These are phyloP conservation scores for Xerus rutilus DNA, from an alignment of 2,797 vertebrate genomes.

Conservation along the genomic window DNA sequence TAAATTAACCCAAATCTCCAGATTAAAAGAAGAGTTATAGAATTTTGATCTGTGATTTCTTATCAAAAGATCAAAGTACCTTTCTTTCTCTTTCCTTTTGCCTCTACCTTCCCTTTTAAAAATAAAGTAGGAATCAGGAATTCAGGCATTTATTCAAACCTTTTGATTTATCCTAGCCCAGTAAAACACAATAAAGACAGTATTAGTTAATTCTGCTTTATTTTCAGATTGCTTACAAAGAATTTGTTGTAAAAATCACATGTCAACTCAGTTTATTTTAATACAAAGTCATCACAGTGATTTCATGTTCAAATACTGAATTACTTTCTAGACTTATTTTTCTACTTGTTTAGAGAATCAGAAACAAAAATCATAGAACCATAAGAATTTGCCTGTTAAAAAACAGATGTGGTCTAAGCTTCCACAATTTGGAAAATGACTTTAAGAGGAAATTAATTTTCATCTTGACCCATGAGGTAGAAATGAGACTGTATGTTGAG, in stretches of 20 bases:
- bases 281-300: neutral
- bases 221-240: neutral
- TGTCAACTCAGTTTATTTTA: neutral
- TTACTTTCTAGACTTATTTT: constrained; percentile 21
- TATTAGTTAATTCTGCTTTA: neutral
- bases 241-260: neutral
- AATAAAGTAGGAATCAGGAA: neutral
- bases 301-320: neutral
- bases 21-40: neutral
- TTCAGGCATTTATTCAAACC: neutral
- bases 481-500: neutral
- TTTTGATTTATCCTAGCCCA: neutral
- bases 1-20: neutral
- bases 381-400: constrained; percentile 19
- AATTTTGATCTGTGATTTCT: neutral
- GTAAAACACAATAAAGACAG: neutral
- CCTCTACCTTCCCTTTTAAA: neutral
- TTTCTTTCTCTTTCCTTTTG: neutral
- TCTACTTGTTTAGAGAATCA: constrained; percentile 14
- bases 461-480: neutral
- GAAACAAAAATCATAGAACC: neutral
- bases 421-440: constrained; percentile 4
- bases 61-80: neutral
- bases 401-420: neutral
- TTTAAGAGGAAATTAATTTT: constrained; percentile 26